These are phyloP conservation scores for Calliphora vicina DNA, from an alignment of 1,140 invertebrate genomes.

Conservation along the genomic window DNA sequence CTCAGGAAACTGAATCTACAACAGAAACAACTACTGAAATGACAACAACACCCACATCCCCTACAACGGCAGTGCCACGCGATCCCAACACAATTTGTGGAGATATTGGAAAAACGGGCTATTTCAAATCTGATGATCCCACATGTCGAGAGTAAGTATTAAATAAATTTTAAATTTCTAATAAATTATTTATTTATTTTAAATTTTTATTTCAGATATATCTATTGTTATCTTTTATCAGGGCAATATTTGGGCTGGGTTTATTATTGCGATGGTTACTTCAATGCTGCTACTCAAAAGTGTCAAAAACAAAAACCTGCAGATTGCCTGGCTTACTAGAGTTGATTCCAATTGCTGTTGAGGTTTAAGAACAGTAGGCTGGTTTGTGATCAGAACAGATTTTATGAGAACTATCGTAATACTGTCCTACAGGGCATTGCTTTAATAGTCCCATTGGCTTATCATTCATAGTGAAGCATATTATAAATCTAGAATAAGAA, in stretches of 20 bases:
- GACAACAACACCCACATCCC: neutral
- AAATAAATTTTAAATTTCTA: neutral
- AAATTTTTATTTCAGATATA: conserved; percentile 4
- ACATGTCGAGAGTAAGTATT: conserved; percentile 29
- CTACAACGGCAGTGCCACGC: neutral
- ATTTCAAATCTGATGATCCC: conserved; percentile 12
- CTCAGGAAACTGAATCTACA: neutral
- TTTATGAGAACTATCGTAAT: neutral
- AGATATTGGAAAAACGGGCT: neutral
- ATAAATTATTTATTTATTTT: neutral
- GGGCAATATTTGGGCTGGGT: conserved; percentile 28
- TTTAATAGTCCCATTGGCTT: neutral
- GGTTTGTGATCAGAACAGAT: neutral
- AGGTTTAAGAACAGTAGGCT: neutral
- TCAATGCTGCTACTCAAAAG: neutral
- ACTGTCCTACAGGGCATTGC: neutral
- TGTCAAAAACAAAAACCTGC: conserved; percentile 17
- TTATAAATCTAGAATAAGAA: conserved; percentile 12
- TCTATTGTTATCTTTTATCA: conserved; percentile 22
- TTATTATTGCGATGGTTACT: conserved; percentile 27
- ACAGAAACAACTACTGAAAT: neutral
- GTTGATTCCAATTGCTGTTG: neutral
- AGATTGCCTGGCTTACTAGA: neutral
- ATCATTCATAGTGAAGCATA: neutral
- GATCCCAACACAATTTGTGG: conserved; percentile 9